These are phyloP conservation scores for Lydus trimaculatus DNA, from an alignment of 2,888 invertebrate genomes.

Conservation along the genomic window DNA sequence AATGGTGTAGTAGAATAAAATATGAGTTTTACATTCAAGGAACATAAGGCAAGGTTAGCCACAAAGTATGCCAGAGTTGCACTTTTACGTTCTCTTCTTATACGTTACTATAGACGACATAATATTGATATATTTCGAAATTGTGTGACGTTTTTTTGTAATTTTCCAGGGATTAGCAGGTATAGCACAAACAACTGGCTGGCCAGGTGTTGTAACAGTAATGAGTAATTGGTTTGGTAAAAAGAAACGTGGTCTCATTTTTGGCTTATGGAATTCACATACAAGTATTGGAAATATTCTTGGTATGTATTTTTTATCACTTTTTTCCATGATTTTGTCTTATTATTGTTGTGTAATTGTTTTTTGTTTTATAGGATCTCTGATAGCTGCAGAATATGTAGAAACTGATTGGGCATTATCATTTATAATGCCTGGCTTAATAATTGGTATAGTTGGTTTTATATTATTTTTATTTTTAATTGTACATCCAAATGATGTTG, in stretches of 20 bases:
- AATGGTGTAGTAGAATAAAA: too few species aligned
- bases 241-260: constrained; percentile 87
- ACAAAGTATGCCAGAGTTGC: too few species aligned
- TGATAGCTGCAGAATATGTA: constrained; percentile 89
- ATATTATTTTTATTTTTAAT: constrained; percentile 84
- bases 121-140: background rate
- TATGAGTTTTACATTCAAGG: too few species aligned
- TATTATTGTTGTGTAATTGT: too few species aligned
- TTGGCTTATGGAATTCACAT: constrained; percentile 97
- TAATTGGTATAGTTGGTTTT: constrained; percentile 76
- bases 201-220: constrained; percentile 94
- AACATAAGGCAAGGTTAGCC: too few species aligned
- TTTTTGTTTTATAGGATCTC: constrained; percentile 63
- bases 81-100: too few species aligned
- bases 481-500: constrained; percentile 82
- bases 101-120: too few species aligned
- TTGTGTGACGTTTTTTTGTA: background rate
- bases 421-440: constrained; percentile 88
- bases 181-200: constrained; percentile 90
- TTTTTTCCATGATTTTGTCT: too few species aligned
- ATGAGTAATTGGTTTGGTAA: constrained; percentile 98
- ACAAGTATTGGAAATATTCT: constrained; percentile 95
- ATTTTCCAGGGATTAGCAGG: constrained; percentile 76
- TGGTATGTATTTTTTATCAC: too few species aligned
- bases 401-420: constrained; percentile 89